Percentiles rank a stretch among this genome's conserved stretches.
phyloP scores from a whole-genome alignment of 92 coral and sea anemone genomes.

The Nematostella vectensis region DNA sequence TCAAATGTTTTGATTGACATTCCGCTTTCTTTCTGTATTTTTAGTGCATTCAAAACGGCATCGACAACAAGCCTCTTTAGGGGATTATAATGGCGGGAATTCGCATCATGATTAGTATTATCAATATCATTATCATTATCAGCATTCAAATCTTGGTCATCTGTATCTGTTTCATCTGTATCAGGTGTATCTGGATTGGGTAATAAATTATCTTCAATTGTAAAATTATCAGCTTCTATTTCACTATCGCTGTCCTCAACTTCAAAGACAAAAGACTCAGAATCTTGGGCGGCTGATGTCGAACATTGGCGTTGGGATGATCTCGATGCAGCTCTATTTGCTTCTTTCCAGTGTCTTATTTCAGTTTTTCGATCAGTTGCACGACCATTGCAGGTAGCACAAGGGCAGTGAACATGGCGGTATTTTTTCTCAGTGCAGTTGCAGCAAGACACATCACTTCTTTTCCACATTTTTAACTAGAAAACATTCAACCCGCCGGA shows the following conservation, averaged over 20 bases:
- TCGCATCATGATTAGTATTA: too few relatives aligned
- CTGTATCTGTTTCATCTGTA: too few relatives aligned
- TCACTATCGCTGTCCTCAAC: not conserved
- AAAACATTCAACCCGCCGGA: too few relatives aligned
- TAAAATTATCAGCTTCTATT: slow-evolving; percentile 1
- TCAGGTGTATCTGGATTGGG: too few relatives aligned
- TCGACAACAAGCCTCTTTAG: slow-evolving; percentile 50
- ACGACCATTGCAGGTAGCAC: slow-evolving; percentile 33
- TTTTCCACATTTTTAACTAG: slow-evolving; percentile 36
- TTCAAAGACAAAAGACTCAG: slow-evolving; percentile 2
- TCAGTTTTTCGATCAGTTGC: slow-evolving; percentile 44
- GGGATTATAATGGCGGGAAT: slow-evolving; percentile 11
- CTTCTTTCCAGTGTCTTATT: slow-evolving; percentile 38
- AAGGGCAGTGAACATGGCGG: slow-evolving; percentile 46
- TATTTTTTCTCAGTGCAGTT: slow-evolving; percentile 17
- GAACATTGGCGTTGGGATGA: too few relatives aligned
- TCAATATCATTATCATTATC: not conserved
- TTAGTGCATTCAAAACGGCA: slow-evolving; percentile 60
- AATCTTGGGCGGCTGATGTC: too few relatives aligned
- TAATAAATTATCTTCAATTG: too few relatives aligned
- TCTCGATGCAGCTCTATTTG: too few relatives aligned
- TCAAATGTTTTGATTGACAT: slow-evolving; percentile 59
- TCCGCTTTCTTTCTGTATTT: slow-evolving; percentile 44
- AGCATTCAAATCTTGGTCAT: not conserved
- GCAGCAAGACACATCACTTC: slow-evolving; percentile 19